Evolutionary conservation across 2,797 vertebrate species (phyloP), one percentile per base, ranked within the genome.

Genomic region (Nannoperca obscura): DNA sequence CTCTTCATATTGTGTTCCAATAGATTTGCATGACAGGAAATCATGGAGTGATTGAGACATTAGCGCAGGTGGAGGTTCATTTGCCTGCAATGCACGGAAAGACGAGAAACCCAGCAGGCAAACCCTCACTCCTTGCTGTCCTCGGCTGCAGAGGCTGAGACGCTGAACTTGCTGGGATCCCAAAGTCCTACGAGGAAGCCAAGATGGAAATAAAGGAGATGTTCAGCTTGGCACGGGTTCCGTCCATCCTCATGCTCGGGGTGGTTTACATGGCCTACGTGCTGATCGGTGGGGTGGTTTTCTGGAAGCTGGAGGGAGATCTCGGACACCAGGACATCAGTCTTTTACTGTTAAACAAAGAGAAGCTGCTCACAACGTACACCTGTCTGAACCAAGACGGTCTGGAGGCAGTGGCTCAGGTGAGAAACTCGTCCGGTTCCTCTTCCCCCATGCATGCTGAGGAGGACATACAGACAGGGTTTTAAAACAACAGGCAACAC

Each of bases 281-380:
- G 44, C 75, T 96, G 70, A 84, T 94, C 1, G 95, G 95, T 0
- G 95, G 95, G 17, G 75, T 92, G 27, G 4, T 95, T 71, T 96
- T 96, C 78, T 96, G 95, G 95, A 90, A 91, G 76, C 54, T 96
- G 81, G 95, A 96, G 73, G 95, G 95, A 30, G 81, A 91, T 0
- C 72, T 89, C 0, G 91, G 92, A 12, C 0, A n/a, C 40, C 82
- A 82, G 71, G 88, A 93, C 7, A 71, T 94, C 52, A 24, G 44
- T 1, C 0, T 0, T 1, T 40, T 95, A 13, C 60, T 91, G 49
- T 2, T 7, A 8, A 76, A 72, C 46, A 95, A 91, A 80, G 50
- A 61, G 0, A 63, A 1, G 1, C 38, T 96, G 40, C 76, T 95
- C 0, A 38, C 6, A 0, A 81, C 42, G 0, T 94, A 94, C 79